phyloP scores from a whole-genome alignment of 1,140 invertebrate genomes.

The Caenorhabditis tropicalis region DNA sequence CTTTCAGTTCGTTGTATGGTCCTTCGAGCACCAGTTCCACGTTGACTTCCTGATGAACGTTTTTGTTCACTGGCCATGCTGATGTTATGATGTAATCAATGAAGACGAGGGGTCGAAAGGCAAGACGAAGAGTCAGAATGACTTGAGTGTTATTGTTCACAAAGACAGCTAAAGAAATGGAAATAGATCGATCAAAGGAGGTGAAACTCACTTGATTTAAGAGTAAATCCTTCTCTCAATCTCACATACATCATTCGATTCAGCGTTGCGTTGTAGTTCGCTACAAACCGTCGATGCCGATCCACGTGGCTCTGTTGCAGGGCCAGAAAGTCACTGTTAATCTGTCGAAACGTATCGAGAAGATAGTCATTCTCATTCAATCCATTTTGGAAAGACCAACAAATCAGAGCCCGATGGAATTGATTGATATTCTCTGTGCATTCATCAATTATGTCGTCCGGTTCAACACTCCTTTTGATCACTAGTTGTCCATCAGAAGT shows the following conservation, averaged over 20 bases:
- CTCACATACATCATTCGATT: constrained; percentile 80
- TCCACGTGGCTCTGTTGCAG: constrained; percentile 40
- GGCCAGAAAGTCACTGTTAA: constrained; percentile 52
- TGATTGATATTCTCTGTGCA: background rate
- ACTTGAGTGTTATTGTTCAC: constrained; percentile 8
- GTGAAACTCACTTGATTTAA: constrained; percentile 73
- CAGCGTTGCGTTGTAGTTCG: constrained; percentile 73
- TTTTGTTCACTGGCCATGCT: constrained; percentile 40
- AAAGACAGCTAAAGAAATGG: background rate
- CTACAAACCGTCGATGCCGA: constrained; percentile 7
- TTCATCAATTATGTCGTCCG: background rate
- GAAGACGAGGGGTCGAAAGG: constrained; percentile 57
- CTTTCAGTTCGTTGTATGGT: constrained; percentile 36
- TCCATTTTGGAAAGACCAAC: constrained; percentile 80
- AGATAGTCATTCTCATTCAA: constrained; percentile 57
- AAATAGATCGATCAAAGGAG: background rate
- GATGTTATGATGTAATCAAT: constrained; percentile 57
- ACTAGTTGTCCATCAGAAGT: background rate
- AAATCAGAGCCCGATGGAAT: constrained; percentile 77
- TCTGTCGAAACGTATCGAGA: background rate
- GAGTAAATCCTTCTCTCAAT: constrained; percentile 82
- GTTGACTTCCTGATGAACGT: background rate
- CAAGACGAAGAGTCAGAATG: constrained; percentile 47
- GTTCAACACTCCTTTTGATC: background rate
- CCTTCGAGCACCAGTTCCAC: constrained; percentile 39